Base-by-base conservation (phyloP, 2,113 vertebrate species). In the Brachyistius frenatus region DNA sequence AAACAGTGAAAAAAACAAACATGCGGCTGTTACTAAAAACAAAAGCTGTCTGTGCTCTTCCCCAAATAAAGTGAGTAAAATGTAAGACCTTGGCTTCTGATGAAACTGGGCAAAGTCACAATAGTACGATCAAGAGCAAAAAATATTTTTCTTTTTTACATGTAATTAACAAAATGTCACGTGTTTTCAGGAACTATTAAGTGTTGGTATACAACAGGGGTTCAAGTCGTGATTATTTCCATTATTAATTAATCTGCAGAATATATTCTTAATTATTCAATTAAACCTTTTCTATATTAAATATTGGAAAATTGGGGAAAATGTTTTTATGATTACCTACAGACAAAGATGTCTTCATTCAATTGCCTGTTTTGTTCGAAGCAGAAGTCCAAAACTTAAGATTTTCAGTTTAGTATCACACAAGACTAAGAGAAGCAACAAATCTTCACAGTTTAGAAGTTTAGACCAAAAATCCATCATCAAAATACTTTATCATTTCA, bases 1-100 rank as follows among this genome's bases (percentile, higher is more conserved):
- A 84, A 76, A 72, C 1, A 0, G 7, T 50, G 3, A 68, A 4
- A 52, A 50, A 66, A 66, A 69, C 37, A 61, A 1, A 13, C 30
- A 4, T 66, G 31, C 13, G 6, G 30, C 53, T 44, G 8, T 63
- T 37, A 15, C 2, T 50, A 63, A 56, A 62, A 23, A 53, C 36
- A 37, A 56, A 54, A 63, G 5, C 14, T 15, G 4, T 44, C 33
- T 7, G 65, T 75, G 11, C 13, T 23, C 23, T 30, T 53, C 32
- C 2, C 23, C 23, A 23, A 23, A 7, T 49, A 44, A 55, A 67
- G 15, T 37, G 62, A 46, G 2, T 8, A 15, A 0, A 55, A 41
- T 23, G 36, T 32, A 46, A 46, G 30, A 54, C n/a, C 23, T 65
- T 58, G 30, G 13, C 35, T 39, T 44, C 31, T n/a, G n/a, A 53